phyloP scores from a whole-genome alignment of 2,797 vertebrate genomes.

The Euthynnus affinis region DNA sequence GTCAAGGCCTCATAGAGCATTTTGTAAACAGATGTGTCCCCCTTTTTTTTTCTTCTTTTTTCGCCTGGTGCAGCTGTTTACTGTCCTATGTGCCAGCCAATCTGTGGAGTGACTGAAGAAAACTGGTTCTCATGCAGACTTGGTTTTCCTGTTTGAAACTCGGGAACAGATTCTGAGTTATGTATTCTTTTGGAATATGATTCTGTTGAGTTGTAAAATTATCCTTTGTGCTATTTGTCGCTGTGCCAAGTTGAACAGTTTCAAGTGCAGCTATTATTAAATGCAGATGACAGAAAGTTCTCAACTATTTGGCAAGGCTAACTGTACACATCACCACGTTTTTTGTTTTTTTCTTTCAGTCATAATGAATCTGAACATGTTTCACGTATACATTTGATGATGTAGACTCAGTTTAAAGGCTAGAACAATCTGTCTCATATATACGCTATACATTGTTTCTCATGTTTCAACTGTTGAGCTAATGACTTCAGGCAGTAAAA shows the following conservation, averaged over 20 bases:
- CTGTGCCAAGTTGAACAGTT: constrained; percentile 57
- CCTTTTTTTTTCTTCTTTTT: constrained; percentile 59
- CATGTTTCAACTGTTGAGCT: constrained; percentile 42
- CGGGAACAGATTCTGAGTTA: constrained; percentile 25
- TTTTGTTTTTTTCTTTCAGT: not conserved
- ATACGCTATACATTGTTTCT: constrained; percentile 44
- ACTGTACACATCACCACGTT: constrained; percentile 31
- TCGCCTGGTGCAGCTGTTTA: constrained; percentile 74
- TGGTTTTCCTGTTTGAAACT: constrained; percentile 60
- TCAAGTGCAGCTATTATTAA: constrained; percentile 72
- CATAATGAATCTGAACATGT: constrained; percentile 4
- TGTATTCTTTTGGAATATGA: constrained; percentile 47
- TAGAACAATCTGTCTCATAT: constrained; percentile 6
- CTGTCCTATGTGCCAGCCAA: constrained; percentile 42
- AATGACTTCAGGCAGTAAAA: constrained; percentile 63
- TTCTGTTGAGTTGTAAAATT: constrained; percentile 51
- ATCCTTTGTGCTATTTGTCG: constrained; percentile 60
- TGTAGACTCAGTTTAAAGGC: constrained; percentile 10
- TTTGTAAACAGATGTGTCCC: constrained; percentile 75
- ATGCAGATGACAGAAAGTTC: constrained; percentile 61
- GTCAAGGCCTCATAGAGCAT: constrained; percentile 63
- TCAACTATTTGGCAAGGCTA: constrained; percentile 46
- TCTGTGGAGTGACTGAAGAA: constrained; percentile 29
- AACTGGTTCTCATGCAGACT: constrained; percentile 55
- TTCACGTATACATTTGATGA: not conserved